A percentile compares a stretch with the other conserved stretches of the same genome.
These are phyloP conservation scores for Ancistrus triradiatus DNA, from an alignment of 2,113 vertebrate species.

Conservation along the genomic window DNA sequence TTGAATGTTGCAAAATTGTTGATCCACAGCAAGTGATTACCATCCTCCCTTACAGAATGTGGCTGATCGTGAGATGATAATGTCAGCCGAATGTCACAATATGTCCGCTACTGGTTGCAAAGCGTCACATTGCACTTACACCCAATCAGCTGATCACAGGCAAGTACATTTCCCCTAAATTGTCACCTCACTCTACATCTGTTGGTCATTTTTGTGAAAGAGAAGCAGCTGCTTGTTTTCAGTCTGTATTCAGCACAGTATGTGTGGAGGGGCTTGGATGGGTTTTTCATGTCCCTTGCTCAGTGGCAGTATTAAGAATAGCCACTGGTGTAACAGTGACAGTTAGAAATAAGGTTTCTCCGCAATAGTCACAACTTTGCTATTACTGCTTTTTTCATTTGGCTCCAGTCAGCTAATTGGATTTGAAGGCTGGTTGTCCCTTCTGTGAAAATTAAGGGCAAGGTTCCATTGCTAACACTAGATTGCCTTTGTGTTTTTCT, in stretches of 20 bases:
- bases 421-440: slow-evolving; percentile 64
- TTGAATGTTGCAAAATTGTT: slow-evolving; percentile 70
- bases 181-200: slow-evolving; percentile 51
- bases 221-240: slow-evolving; percentile 40
- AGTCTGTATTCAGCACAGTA: slow-evolving; percentile 6
- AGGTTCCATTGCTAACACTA: slow-evolving; percentile 52
- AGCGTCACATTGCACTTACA: slow-evolving; percentile 55
- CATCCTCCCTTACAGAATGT: slow-evolving; percentile 64
- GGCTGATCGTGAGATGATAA: slow-evolving; percentile 63
- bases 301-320: slow-evolving; percentile 33
- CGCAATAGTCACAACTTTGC: slow-evolving; percentile 32
- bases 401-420: slow-evolving; percentile 71
- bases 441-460: slow-evolving; percentile 62
- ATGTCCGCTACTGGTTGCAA: slow-evolving; percentile 57
- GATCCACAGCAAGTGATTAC: slow-evolving; percentile 72
- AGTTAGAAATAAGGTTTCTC: slow-evolving; percentile 54
- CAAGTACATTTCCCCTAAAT: slow-evolving; percentile 53
- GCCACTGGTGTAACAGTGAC: slow-evolving; percentile 56
- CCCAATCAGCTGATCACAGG: slow-evolving; percentile 62
- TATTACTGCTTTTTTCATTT: slow-evolving; percentile 67
- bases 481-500: slow-evolving; percentile 54
- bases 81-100: slow-evolving; percentile 72
- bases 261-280: not conserved
- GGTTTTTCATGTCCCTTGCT: no score
- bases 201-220: slow-evolving; percentile 56